Conservation (phyloP, 2,888 invertebrate genomes). For the Thecocarcelia acutangulata region DNA sequence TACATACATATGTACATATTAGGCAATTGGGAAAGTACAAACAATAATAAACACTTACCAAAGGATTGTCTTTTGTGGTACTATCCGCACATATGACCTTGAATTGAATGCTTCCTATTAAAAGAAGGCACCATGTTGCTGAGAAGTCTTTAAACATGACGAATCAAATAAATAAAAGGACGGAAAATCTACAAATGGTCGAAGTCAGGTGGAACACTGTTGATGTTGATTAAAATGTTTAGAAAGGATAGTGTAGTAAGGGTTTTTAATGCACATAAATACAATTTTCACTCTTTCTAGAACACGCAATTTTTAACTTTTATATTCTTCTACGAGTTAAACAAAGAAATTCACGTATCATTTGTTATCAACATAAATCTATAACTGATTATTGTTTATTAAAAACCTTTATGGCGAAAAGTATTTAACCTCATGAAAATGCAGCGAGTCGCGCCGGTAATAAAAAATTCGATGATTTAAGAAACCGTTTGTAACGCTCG, state of each 20-base stretch:
- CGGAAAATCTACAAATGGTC: not conserved
- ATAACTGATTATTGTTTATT: constrained; percentile 2
- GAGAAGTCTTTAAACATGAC: constrained; percentile 36
- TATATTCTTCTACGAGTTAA: constrained; percentile 5
- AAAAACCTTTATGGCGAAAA: constrained; percentile 23
- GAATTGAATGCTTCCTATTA: constrained; percentile 59
- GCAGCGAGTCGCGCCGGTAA: constrained; percentile 35
- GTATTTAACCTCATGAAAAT: constrained; percentile 15
- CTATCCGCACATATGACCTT: constrained; percentile 52
- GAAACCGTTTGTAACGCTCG: constrained; percentile 24
- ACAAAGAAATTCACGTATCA: constrained; percentile 47
- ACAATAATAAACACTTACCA: constrained; percentile 45
- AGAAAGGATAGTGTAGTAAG: not conserved
- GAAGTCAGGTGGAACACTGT: constrained; percentile 17
- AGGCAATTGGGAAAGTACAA: not conserved
- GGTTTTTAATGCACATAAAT: no score
- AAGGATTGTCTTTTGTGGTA: constrained; percentile 56
- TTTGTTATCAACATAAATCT: constrained; percentile 48
- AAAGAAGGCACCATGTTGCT: constrained; percentile 60
- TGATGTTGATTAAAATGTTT: constrained; percentile 5
- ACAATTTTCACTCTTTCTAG: no score
- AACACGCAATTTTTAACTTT: no score
- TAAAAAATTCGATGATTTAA: constrained; percentile 32
- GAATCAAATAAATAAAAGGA: constrained; percentile 30
- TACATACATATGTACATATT: not conserved